Evolutionary conservation across 35 echinoderm and acorn worm genomes (phyloP).

Genomic region (Apostichopus japonicus): DNA sequence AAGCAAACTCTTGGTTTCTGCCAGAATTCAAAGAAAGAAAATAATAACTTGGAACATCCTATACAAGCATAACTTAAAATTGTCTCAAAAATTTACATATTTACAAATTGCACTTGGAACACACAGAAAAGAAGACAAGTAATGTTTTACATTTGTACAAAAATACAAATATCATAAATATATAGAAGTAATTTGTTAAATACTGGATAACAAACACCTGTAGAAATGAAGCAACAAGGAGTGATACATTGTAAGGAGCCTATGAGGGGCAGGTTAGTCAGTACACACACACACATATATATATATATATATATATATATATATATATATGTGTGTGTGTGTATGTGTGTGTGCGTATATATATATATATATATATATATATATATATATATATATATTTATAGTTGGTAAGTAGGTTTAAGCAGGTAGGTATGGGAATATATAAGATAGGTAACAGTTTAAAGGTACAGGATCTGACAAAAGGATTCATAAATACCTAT

Average conservation of each 20-base stretch:
- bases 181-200: slow-evolving; percentile 40
- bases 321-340: too few species aligned
- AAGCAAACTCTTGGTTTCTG: background rate
- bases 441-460: too few species aligned
- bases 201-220: slow-evolving; percentile 41
- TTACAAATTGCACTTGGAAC: slow-evolving; percentile 54
- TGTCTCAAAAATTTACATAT: slow-evolving; percentile 31
- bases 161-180: slow-evolving; percentile 52
- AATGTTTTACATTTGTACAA: slow-evolving; percentile 51
- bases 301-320: too few species aligned
- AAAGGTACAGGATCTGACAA: too few species aligned
- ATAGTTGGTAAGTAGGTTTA: too few species aligned
- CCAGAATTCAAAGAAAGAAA: background rate
- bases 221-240: slow-evolving; percentile 38
- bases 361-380: too few species aligned
- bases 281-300: too few species aligned
- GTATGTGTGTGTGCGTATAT: too few species aligned
- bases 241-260: background rate
- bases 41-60: background rate
- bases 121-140: slow-evolving; percentile 37
- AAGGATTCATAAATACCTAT: too few species aligned
- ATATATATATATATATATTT: too few species aligned
- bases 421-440: too few species aligned
- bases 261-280: too few species aligned
- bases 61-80: slow-evolving; percentile 42